Evolutionary conservation across 2,113 vertebrate genomes (phyloP).

Genomic region (Columbina picui): DNA sequence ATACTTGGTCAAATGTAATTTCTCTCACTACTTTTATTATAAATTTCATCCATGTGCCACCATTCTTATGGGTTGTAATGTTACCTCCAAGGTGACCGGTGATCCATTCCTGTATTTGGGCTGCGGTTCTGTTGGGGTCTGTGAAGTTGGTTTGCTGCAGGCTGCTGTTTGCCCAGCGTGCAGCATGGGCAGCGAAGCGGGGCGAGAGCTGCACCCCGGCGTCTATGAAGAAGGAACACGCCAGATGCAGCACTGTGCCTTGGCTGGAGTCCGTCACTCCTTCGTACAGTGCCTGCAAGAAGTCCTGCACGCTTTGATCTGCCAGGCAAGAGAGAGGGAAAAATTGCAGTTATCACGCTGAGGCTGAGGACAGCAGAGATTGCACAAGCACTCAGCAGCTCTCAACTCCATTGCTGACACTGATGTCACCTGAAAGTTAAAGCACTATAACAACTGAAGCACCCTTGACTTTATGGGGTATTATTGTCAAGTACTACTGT

Average conservation of each 20-base stretch:
- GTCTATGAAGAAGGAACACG: constrained; percentile 82
- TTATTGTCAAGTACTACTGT: not conserved
- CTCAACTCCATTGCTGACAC: not conserved
- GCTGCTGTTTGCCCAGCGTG: constrained; percentile 81
- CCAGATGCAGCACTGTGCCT: constrained; percentile 73
- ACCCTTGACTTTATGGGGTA: not conserved
- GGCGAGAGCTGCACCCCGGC: constrained; percentile 66
- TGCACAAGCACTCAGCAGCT: not conserved
- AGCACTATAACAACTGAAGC: not conserved
- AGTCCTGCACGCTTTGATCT: constrained; percentile 80
- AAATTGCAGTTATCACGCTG: not conserved
- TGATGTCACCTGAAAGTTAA: not conserved
- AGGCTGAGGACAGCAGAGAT: not conserved
- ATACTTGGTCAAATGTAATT: not conserved
- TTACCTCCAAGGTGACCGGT: constrained; percentile 63
- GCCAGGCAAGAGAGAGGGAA: not conserved
- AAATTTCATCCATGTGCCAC: not conserved
- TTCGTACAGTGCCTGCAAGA: constrained; percentile 56
- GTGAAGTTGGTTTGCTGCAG: constrained; percentile 80
- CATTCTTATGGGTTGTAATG: not conserved
- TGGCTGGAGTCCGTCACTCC: constrained; percentile 65
- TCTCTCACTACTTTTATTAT: not conserved
- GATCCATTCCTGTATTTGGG: constrained; percentile 35
- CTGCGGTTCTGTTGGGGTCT: constrained; percentile 48
- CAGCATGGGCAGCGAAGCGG: constrained; percentile 71